Conservation (phyloP, 2,113 vertebrate species). For the Chloroceryle aenea region DNA sequence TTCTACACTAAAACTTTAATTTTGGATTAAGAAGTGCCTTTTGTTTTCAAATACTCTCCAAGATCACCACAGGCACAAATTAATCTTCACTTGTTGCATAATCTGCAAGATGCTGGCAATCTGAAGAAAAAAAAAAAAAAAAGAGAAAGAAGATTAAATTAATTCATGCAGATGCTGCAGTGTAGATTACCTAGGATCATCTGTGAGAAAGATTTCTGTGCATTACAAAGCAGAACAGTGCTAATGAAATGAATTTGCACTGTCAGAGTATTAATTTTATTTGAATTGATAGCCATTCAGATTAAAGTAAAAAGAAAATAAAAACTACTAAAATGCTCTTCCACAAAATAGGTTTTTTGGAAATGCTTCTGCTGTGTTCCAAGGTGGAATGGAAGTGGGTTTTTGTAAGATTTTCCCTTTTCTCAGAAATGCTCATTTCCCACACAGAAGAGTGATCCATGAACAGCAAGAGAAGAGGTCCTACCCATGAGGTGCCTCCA, state of each 20-base stretch:
- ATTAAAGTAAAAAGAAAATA: not conserved
- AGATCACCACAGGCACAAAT: conserved; percentile 52
- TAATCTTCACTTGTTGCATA: conserved; percentile 64
- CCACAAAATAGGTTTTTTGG: not conserved
- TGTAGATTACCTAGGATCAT: conserved; percentile 61
- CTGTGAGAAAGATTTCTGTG: conserved; percentile 34
- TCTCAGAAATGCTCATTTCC: not conserved
- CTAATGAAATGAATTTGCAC: conserved; percentile 26
- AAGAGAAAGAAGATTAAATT: conserved; percentile 23
- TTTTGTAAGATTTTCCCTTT: not conserved
- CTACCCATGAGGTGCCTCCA: not conserved
- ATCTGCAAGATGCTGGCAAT: conserved; percentile 62
- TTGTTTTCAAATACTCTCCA: conserved; percentile 35
- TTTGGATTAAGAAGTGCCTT: conserved; percentile 28
- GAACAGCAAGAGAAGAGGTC: not conserved
- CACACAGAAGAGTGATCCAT: not conserved
- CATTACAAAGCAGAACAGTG: conserved; percentile 3
- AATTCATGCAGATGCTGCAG: conserved; percentile 63
- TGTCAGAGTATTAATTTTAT: not conserved
- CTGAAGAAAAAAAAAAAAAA: not conserved
- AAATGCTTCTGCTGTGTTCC: not conserved
- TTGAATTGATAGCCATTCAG: not conserved
- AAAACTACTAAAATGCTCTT: not conserved
- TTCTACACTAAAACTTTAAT: conserved; percentile 8
- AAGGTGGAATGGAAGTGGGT: not conserved